phyloP scores from a whole-genome alignment of 2,113 vertebrate species.

The Prinia subflava region DNA sequence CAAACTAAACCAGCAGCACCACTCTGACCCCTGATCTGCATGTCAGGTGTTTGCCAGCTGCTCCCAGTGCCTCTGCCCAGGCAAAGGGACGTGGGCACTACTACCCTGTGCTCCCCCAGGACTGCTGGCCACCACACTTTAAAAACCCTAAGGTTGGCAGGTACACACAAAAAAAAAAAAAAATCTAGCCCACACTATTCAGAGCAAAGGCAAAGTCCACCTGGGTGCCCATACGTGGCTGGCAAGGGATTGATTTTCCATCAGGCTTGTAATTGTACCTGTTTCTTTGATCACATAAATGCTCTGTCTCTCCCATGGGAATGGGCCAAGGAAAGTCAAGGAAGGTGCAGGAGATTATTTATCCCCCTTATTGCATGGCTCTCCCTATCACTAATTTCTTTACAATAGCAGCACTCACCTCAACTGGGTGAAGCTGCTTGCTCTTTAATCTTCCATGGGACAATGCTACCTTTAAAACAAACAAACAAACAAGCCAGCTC shows the following conservation, averaged over 20 bases:
- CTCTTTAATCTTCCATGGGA: background rate
- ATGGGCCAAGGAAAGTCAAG: background rate
- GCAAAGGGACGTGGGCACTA: background rate
- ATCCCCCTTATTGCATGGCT: background rate
- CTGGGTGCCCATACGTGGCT: accelerated
- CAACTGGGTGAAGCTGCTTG: background rate
- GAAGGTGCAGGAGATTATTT: background rate
- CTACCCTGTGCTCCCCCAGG: background rate
- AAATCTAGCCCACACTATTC: background rate
- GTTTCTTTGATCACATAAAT: background rate
- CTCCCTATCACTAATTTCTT: background rate
- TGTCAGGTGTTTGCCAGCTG: background rate
- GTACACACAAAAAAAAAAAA: background rate
- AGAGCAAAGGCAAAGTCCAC: background rate
- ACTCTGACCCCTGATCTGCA: background rate
- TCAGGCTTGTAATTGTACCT: background rate
- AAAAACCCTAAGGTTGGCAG: background rate
- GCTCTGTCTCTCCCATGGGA: background rate
- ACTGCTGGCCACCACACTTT: accelerated
- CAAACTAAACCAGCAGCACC: background rate
- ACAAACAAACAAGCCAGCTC: background rate
- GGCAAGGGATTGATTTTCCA: background rate
- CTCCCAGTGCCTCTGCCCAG: background rate
- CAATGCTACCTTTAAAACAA: constrained; percentile 1
- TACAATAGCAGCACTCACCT: background rate